Evolutionary conservation across 2,888 invertebrate species (phyloP).

Genomic region (Scaptomyza parva): DNA sequence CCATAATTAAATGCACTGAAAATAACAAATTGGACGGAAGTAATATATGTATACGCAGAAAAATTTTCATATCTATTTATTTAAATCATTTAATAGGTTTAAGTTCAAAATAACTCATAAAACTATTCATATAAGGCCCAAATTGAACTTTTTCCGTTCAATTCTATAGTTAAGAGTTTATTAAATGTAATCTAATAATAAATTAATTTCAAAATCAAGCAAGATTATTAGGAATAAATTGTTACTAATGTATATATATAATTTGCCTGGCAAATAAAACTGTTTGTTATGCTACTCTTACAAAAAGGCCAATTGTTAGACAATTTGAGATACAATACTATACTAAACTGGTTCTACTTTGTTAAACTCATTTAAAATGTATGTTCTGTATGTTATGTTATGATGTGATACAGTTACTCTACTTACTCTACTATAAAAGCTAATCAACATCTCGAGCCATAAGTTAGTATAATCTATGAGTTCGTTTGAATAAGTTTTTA

Average conservation of each 20-base stretch:
- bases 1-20: not conserved
- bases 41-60: too few relatives aligned
- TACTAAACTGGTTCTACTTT: conserved; percentile 34
- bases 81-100: too few relatives aligned
- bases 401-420: not conserved
- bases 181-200: too few relatives aligned
- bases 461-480: conserved; percentile 29
- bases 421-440: conserved; percentile 48
- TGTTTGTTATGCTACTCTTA: not conserved
- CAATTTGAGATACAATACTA: not conserved
- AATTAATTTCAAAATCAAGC: not conserved
- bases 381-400: conserved; percentile 9
- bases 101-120: too few relatives aligned
- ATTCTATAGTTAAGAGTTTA: too few relatives aligned
- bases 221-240: not conserved
- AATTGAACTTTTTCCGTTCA: too few relatives aligned
- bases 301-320: not conserved
- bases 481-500: conserved; percentile 10
- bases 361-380: conserved; percentile 8
- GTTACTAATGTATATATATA: not conserved
- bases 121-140: too few relatives aligned
- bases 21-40: not conserved
- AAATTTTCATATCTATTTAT: too few relatives aligned
- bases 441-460: not conserved
- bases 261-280: not conserved